Base-by-base conservation (phyloP, 2,797 vertebrate genomes). In the Pseudopleuronectes americanus region DNA sequence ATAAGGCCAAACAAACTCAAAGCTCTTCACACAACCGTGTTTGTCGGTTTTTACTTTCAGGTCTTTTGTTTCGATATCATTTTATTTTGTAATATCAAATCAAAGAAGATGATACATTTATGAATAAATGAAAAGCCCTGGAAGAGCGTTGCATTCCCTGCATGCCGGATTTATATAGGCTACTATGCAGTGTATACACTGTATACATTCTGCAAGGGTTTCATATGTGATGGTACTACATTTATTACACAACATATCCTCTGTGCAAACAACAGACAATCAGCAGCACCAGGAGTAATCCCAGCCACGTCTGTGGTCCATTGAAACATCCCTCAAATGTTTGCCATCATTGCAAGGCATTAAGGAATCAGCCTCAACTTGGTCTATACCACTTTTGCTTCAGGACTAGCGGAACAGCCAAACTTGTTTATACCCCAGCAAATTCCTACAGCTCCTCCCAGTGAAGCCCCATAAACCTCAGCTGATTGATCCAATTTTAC, bases 21-120 rank as follows among this genome's bases (percentile, higher is more conserved):
- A 57, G 68, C 17, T 55, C 28, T 66, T 74, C 63, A 58, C 59
- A 21, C 21, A 62, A 56, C 19, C 67, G 69, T 69, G 49, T 67
- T 33, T 33, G 55, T 80, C 6, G 16, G 2, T 38, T 16, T 45
- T 45, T 19, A 45, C 17, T 3, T 2, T 16, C 19, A 64, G 24
- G 58, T 57, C 10, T 53, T n/a, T 59, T 66, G n/a, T 75, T 58
- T 8, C n/a, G 31, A 47, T 70, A 47, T 57, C 2, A 41, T 17
- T 14, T 16, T 12, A 31, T 31, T 31, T 31, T 31, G 7, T 31
- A 31, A 31, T 31, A 31, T 31, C 7, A 31, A 21, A 22, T 55
- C 4, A 24, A 41, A 58, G 2, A 26, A 53, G n/a, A 22, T 24
- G 12, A 47, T 55, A n/a, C 45, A 26, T 55, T 22, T 33, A 71